A percentile compares a stretch with the other conserved stretches of the same genome.
Evolutionary conservation across 2,888 invertebrate species (phyloP).

Genomic region (Mayetiola destructor): DNA sequence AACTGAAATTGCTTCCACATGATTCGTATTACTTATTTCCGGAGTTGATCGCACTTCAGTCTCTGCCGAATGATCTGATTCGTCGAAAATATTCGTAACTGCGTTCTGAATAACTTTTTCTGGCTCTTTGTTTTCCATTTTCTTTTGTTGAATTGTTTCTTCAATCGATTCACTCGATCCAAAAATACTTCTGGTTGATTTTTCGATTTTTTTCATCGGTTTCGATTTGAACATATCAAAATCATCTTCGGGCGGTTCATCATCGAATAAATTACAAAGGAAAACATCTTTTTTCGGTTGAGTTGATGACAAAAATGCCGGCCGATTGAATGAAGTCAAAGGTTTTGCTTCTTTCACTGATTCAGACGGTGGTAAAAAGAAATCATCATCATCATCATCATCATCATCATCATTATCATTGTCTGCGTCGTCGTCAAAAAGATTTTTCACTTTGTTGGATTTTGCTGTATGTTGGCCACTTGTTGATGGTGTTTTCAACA

Average conservation of each 20-base stretch:
- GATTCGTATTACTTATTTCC: too few species aligned
- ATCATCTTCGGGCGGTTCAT: constrained; percentile 20
- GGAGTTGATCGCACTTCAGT: neutral
- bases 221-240: neutral
- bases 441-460: constrained; percentile 31
- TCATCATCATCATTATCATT: constrained; percentile 19
- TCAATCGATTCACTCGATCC: too few species aligned
- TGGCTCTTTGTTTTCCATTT: neutral
- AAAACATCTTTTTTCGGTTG: neutral
- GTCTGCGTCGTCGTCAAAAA: constrained; percentile 30
- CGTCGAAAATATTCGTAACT: too few species aligned
- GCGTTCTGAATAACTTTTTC: neutral
- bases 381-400: constrained; percentile 28
- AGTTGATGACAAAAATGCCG: neutral
- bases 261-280: constrained; percentile 17
- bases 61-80: neutral
- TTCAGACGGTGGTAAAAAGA: constrained; percentile 29
- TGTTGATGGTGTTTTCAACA: constrained; percentile 29
- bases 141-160: too few species aligned
- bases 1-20: too few species aligned
- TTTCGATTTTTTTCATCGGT: too few species aligned
- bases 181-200: too few species aligned
- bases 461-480: constrained; percentile 36
- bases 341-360: constrained; percentile 26
- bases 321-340: constrained; percentile 4